phyloP scores from a whole-genome alignment of 2,888 invertebrate species.

The Apocheima hispidaria region DNA sequence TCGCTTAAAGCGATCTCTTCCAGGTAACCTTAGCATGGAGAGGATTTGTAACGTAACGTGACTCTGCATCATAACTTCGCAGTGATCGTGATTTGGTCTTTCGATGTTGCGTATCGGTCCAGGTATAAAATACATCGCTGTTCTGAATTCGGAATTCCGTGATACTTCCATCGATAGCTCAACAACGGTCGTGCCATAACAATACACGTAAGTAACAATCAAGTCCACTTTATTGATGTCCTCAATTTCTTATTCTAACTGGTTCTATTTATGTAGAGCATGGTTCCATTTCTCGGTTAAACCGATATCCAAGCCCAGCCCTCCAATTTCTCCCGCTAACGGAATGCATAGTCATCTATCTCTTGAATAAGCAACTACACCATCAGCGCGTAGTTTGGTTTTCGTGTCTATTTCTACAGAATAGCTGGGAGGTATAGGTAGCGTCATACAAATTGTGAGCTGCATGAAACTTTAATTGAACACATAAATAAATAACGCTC shows the following conservation, averaged over 20 bases:
- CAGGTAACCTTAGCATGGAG: too few relatives aligned
- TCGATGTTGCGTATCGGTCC: too few relatives aligned
- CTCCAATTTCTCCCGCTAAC: slow-evolving; percentile 9
- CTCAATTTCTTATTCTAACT: not conserved
- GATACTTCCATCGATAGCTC: not conserved
- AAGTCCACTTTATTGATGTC: not conserved
- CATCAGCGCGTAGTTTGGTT: not conserved
- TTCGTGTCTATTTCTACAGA: not conserved
- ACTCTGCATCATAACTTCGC: too few relatives aligned
- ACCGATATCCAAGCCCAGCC: slow-evolving; percentile 4
- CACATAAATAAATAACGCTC: too few relatives aligned
- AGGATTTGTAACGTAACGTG: too few relatives aligned
- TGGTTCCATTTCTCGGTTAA: not conserved
- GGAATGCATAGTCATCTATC: slow-evolving; percentile 11
- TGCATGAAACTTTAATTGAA: not conserved
- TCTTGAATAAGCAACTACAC: slow-evolving; percentile 6
- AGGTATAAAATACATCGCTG: too few relatives aligned
- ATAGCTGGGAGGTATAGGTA: not conserved
- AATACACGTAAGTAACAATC: not conserved
- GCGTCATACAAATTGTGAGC: too few relatives aligned
- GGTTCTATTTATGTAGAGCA: slow-evolving; percentile 2
- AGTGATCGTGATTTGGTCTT: too few relatives aligned
- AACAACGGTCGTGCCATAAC: not conserved
- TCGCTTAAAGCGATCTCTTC: too few relatives aligned
- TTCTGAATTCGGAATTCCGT: not conserved